Conservation (phyloP, 2,797 vertebrate genomes). For the Xiphophorus birchmanni region DNA sequence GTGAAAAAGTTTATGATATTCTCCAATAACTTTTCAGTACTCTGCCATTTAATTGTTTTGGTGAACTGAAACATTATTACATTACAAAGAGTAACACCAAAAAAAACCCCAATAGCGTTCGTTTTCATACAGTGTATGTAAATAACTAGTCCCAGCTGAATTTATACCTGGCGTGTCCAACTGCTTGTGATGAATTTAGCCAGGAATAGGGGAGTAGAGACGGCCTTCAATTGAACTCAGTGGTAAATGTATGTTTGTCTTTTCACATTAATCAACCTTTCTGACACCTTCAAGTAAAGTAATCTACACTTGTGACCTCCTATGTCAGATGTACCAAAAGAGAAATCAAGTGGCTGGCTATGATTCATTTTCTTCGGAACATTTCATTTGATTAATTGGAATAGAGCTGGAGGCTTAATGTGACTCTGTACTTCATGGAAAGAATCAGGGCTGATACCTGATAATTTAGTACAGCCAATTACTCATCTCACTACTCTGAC, state of each 20-base stretch:
- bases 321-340: conserved; percentile 15
- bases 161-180: not conserved
- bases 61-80: not conserved
- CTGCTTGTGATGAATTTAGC: not conserved
- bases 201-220: not conserved
- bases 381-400: conserved; percentile 52
- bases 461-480: conserved; percentile 28
- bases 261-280: conserved; percentile 5
- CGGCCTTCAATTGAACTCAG: not conserved
- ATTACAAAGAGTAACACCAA: not conserved
- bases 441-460: conserved; percentile 27
- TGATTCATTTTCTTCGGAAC: conserved; percentile 34
- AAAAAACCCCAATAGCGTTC: not conserved
- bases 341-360: conserved; percentile 12
- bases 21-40: not conserved
- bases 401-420: conserved; percentile 28
- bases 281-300: conserved; percentile 17
- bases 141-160: not conserved
- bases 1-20: not conserved
- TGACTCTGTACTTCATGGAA: conserved; percentile 35
- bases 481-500: conserved; percentile 8
- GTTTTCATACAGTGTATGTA: not conserved
- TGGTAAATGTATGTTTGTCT: not conserved
- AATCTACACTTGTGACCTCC: conserved; percentile 16
- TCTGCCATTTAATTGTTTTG: not conserved